phyloP scores from a whole-genome alignment of 2,888 invertebrate species.

The Acanthosepion lycidas region DNA sequence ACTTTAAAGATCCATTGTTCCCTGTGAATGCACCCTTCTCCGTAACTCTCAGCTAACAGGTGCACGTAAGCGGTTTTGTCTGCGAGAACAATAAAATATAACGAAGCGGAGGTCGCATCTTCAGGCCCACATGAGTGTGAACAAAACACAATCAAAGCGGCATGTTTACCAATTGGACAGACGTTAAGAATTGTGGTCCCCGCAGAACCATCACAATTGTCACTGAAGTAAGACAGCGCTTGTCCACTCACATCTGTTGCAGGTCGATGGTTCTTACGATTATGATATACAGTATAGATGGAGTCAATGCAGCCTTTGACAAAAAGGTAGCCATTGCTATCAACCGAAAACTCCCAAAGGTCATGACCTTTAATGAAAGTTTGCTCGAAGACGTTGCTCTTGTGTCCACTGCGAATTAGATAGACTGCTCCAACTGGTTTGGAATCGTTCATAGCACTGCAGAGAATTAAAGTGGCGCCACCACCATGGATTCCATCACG shows the following conservation, averaged over 20 bases:
- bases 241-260: constrained; percentile 40
- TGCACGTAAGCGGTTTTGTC: constrained; percentile 49
- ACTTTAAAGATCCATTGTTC: constrained; percentile 62
- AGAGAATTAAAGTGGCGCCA: constrained; percentile 58
- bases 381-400: constrained; percentile 55
- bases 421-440: constrained; percentile 54
- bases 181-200: constrained; percentile 51
- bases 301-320: constrained; percentile 54
- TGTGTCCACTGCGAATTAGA: constrained; percentile 59
- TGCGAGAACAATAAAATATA: constrained; percentile 56
- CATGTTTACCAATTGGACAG: constrained; percentile 50
- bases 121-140: constrained; percentile 63
- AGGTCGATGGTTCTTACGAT: constrained; percentile 52
- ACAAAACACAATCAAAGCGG: constrained; percentile 58
- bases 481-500: constrained; percentile 51
- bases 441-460: constrained; percentile 55
- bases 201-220: constrained; percentile 54
- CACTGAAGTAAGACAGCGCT: constrained; percentile 55
- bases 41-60: constrained; percentile 54
- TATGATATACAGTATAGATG: constrained; percentile 60
- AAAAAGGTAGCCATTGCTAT: constrained; percentile 50
- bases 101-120: constrained; percentile 57
- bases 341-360: constrained; percentile 57
- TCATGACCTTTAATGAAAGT: constrained; percentile 59
- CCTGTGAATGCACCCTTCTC: constrained; percentile 52